Conservation (phyloP, 2,113 vertebrate genomes). For the Ictidomys tridecemlineatus region DNA sequence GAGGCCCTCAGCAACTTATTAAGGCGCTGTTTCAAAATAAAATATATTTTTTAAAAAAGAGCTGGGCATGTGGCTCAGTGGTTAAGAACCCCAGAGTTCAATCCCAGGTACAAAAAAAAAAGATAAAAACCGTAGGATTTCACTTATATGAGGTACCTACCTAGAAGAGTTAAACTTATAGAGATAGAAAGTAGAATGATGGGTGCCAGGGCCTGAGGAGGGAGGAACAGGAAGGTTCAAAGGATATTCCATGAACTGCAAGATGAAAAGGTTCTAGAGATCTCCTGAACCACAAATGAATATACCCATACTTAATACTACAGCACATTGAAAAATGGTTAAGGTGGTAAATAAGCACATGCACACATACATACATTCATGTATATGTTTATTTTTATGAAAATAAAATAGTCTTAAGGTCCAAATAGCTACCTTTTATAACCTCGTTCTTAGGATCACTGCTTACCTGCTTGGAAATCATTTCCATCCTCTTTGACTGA, state of each 20-base stretch:
- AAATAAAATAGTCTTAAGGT: background rate
- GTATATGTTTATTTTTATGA: no score
- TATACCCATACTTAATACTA: background rate
- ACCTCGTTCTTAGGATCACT: background rate
- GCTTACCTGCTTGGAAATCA: background rate
- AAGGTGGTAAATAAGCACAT: background rate
- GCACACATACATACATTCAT: background rate
- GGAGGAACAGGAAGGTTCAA: background rate
- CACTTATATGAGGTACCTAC: no score
- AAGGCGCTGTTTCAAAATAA: no score
- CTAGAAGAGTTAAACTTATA: background rate
- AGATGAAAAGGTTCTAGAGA: background rate
- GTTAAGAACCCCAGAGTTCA: no score
- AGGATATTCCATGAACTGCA: background rate
- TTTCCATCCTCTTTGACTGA: background rate
- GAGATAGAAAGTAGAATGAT: background rate
- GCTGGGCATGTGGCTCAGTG: no score
- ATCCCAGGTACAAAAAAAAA: background rate
- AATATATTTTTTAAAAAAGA: no score
- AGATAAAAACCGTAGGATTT: background rate
- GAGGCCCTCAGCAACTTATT: no score
- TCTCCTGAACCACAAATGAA: no score
- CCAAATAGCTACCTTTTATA: background rate
- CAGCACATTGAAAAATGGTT: background rate
- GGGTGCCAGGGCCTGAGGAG: background rate